These are phyloP conservation scores for Herminia tarsipennalis DNA, from an alignment of 2,888 invertebrate species.

Conservation along the genomic window DNA sequence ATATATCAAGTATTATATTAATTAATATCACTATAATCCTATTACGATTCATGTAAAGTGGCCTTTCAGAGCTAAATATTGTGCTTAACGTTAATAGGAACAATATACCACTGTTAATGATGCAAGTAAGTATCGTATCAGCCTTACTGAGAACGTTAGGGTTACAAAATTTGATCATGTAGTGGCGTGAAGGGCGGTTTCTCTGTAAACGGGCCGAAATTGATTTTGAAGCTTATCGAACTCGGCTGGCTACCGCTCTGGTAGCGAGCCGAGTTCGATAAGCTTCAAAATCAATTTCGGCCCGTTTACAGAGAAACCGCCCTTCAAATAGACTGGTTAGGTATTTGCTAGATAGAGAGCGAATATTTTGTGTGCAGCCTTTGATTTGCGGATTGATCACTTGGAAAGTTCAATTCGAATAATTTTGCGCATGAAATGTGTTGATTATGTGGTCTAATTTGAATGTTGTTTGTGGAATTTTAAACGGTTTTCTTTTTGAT, in stretches of 20 bases:
- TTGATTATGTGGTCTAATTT: too few species aligned
- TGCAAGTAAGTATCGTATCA: conserved; percentile 22
- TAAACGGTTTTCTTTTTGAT: too few species aligned
- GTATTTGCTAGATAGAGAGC: conserved; percentile 41
- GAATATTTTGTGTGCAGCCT: conserved; percentile 35
- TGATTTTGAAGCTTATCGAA: too few species aligned
- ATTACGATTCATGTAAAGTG: too few species aligned
- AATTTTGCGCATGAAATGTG: too few species aligned
- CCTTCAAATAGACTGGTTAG: conserved; percentile 56
- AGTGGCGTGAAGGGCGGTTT: background rate
- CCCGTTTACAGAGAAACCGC: conserved; percentile 68
- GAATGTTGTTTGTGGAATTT: too few species aligned
- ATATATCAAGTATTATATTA: too few species aligned
- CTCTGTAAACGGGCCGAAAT: too few species aligned
- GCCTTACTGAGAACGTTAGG: conserved; percentile 17
- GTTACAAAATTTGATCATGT: conserved; percentile 56
- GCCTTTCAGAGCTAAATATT: too few species aligned
- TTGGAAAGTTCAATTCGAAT: conserved; percentile 25
- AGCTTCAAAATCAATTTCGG: conserved; percentile 77
- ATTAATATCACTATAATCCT: too few species aligned
- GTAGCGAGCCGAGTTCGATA: conserved; percentile 52
- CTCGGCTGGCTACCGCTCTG: conserved; percentile 6
- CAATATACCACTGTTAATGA: conserved; percentile 12
- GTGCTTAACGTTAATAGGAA: too few species aligned
- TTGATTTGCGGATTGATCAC: conserved; percentile 38